Evolutionary conservation across 2,888 invertebrate genomes (phyloP).

Genomic region (Drosophila aldrichi): DNA sequence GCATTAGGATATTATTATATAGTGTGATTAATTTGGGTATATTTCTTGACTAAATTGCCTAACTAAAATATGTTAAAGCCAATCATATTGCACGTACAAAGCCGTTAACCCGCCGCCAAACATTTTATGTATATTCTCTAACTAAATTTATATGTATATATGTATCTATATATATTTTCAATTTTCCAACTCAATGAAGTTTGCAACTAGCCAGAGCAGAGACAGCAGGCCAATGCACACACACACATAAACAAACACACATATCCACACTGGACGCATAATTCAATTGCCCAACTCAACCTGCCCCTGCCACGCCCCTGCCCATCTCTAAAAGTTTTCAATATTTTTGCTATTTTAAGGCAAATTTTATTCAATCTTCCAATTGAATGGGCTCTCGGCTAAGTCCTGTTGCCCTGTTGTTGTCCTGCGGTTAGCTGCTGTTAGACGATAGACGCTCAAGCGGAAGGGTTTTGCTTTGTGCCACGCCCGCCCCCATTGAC

Average conservation of each 20-base stretch:
- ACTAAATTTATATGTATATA: constrained; percentile 8
- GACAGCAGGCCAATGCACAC: constrained; percentile 28
- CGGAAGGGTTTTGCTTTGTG: constrained; percentile 68
- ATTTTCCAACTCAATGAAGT: constrained; percentile 84
- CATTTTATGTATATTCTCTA: constrained; percentile 29
- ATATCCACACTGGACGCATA: constrained; percentile 48
- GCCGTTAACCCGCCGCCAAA: neutral
- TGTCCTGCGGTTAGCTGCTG: constrained; percentile 69
- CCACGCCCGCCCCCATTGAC: constrained; percentile 11
- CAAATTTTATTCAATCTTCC: constrained; percentile 85
- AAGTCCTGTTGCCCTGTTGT: constrained; percentile 36
- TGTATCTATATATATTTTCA: constrained; percentile 73
- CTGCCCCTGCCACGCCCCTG: neutral
- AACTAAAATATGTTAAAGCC: neutral
- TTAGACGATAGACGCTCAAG: constrained; percentile 78
- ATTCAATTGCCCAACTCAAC: constrained; percentile 57
- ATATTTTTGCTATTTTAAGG: constrained; percentile 79
- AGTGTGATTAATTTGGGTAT: neutral
- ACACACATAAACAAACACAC: constrained; percentile 41
- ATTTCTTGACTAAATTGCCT: neutral
- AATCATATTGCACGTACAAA: neutral
- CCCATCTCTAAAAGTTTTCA: constrained; percentile 62
- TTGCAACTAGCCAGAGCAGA: constrained; percentile 65
- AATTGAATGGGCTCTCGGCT: constrained; percentile 74
- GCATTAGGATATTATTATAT: neutral